These are phyloP conservation scores for Nothoprocta pentlandii DNA, from an alignment of 2,113 vertebrate species.

Conservation along the genomic window DNA sequence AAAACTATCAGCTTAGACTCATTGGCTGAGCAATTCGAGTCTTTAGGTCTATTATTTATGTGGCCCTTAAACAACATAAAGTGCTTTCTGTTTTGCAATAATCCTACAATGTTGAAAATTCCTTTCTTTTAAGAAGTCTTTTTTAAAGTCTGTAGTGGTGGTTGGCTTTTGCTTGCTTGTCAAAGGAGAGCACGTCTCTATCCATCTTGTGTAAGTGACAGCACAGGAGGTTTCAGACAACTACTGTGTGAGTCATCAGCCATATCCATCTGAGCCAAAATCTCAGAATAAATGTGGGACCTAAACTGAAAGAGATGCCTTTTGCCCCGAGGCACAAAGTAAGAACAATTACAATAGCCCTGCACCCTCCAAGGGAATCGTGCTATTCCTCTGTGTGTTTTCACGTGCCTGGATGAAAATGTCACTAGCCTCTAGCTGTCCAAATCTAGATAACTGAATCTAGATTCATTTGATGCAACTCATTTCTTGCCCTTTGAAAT, in stretches of 20 bases:
- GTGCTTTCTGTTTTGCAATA: not conserved
- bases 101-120: not conserved
- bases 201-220: fast-evolving
- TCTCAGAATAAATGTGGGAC: not conserved
- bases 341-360: not conserved
- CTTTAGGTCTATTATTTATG: not conserved
- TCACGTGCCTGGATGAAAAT: not conserved
- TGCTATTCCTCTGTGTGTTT: not conserved
- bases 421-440: not conserved
- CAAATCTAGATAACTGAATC: not conserved
- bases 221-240: not conserved
- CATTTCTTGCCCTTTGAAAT: not conserved
- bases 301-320: conserved; percentile 28
- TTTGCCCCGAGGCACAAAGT: not conserved
- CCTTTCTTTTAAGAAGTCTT: not conserved
- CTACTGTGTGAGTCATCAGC: not conserved
- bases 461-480: not conserved
- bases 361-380: not conserved
- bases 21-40: not conserved
- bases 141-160: not conserved
- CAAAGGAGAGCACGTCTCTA: not conserved
- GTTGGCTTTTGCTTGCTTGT: not conserved
- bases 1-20: not conserved
- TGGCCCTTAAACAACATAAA: not conserved
- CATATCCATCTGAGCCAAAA: not conserved